Evolutionary conservation across 2,113 vertebrate genomes (phyloP).

Genomic region (Salvelinus fontinalis): DNA sequence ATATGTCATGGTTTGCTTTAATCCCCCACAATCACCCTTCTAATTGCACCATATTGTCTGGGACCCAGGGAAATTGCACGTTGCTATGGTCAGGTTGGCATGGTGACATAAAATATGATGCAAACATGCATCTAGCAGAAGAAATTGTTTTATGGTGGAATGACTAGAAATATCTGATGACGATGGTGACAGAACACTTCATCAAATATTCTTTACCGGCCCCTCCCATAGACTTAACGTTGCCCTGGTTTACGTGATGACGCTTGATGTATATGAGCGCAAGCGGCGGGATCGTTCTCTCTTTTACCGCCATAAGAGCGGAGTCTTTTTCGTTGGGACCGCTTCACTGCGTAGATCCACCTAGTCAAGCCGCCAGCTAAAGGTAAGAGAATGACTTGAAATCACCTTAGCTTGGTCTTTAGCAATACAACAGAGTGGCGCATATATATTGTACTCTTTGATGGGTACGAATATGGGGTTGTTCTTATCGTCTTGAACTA

Average conservation of each 20-base stretch:
- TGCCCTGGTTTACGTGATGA: slow-evolving; percentile 86
- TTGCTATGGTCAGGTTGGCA: neutral
- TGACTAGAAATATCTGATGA: neutral
- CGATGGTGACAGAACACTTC: neutral
- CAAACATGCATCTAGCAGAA: neutral
- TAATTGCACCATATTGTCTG: too few relatives aligned
- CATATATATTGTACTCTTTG: neutral
- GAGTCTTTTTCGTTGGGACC: slow-evolving; percentile 71
- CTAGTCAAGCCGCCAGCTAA: slow-evolving; percentile 48
- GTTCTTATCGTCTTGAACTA: neutral
- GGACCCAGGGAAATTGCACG: neutral
- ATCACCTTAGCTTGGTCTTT: neutral
- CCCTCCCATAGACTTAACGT: slow-evolving; percentile 66
- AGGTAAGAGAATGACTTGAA: slow-evolving; percentile 59
- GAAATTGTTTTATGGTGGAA: neutral
- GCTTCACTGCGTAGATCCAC: slow-evolving; percentile 72
- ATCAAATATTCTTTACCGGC: slow-evolving; percentile 34
- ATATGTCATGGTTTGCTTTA: too few relatives aligned
- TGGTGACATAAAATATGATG: neutral
- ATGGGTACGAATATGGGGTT: neutral
- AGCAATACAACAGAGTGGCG: neutral
- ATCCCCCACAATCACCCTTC: neutral
- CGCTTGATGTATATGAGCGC: slow-evolving; percentile 93
- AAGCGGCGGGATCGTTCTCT: slow-evolving; percentile 87
- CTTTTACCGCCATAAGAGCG: slow-evolving; percentile 89